Evolutionary conservation across 2,797 vertebrate genomes (phyloP), one percentile per base, ranked within the genome.

Genomic region (Poeciliopsis gracilis): DNA sequence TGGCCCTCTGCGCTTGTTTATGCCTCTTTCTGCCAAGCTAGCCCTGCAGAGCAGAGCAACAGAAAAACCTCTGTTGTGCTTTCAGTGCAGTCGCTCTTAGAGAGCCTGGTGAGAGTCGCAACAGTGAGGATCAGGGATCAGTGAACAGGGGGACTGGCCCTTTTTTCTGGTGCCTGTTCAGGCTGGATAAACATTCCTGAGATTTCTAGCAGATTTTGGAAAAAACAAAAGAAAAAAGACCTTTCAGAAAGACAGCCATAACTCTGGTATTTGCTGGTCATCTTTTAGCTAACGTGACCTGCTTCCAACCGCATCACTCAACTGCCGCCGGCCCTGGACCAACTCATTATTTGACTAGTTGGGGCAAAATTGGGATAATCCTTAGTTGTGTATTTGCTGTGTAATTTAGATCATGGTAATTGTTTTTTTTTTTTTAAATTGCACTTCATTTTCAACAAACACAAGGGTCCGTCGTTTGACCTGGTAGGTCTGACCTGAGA

Each of bases 141-240:
- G 87, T 7, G 5, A 86, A 75, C 80, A 72, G 81, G 53, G 82
- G 86, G 83, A 85, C 78, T 91, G 90, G 82, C 80, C 82, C 82
- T 53, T 41, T 83, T 75, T 79, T 83, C 85, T 81, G n/a, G 76
- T 86, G 87, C 91, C 86, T 53, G 23, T 53, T 90, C 85, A 88
- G 63, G 53, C 84, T 84, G 87, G 88, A 92, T 93, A 86, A 92
- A 91, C 84, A 88, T 78, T 77, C 49, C 73, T 66, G 66, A 88
- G 84, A 89, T 88, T 90, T 89, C 80, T 12, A 61, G 55, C 82
- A 81, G 85, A 85, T 91, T 66, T 59, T 46, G 45, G 45, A 13
- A 4, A 16, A 16, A 28, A 30, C 11, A 57, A 57, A 30, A 59
- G 77, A 86, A 41, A 41, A 43, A 79, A 84, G 74, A 11, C 30